Base-by-base conservation (phyloP, 1,140 invertebrate genomes). In the Epicauta chinensis region DNA sequence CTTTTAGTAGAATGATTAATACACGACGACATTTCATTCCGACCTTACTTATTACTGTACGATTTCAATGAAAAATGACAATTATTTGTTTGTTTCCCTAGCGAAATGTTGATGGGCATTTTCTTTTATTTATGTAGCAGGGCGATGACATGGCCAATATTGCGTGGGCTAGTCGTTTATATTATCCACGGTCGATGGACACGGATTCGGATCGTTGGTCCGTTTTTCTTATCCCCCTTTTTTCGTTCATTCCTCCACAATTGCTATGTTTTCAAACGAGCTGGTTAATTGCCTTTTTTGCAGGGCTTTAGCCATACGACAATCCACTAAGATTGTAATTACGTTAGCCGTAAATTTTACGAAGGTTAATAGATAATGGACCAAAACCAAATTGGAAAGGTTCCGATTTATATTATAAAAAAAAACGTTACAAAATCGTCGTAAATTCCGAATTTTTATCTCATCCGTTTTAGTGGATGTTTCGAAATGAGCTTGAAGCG, bases 61-160 rank as follows among this genome's bases (percentile, higher is more conserved):
- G 7, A 34, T 34, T 12, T 32, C 6, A 16, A 16, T 45, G 42
- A 45, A 45, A 45, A 45, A 45, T 45, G 42, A 45, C 42, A 45
- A 45, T 45, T 23, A 3, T 45, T 34, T 14, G 14, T 29, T 35
- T 45, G 2, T 13, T 32, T 45, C 42, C 42, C 30, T 23, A n/a
- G 29, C n/a, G 42, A 45, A 29, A 45, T 31, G 17, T 29, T 23
- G 29, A 29, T 29, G 14, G 16, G 39, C 9, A 30, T 36, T 45
- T 45, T 45, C 42, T 37, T 40, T 55, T 53, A 56, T 56, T 56
- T 52, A 52, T 47, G 50, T 52, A 47, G 51, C 43, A 17, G 44
- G 51, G 55, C 50, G 54, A 56, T 56, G 55, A 56, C 55, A 53
- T 56, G 51, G 55, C 50, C 55, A 56, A 53, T 56, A 56, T 56